These are phyloP conservation scores for Leptatherina wallacei DNA, from an alignment of 2,797 vertebrate species.

Conservation along the genomic window DNA sequence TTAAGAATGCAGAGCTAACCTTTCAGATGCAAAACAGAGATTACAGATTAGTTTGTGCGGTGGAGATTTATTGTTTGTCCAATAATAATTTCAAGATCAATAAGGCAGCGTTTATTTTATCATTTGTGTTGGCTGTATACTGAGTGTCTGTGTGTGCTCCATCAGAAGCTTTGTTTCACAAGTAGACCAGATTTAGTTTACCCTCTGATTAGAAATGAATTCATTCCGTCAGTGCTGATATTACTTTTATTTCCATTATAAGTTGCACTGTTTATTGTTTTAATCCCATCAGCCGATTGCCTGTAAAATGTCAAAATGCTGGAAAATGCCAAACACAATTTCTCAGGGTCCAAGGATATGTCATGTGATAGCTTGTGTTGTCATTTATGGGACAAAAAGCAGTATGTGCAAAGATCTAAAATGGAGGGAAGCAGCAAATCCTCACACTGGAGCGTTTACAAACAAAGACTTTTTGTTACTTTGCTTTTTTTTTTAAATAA, in stretches of 20 bases:
- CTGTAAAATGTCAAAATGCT: slow-evolving; percentile 7
- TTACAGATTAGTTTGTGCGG: slow-evolving; percentile 35
- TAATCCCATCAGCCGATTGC: slow-evolving; percentile 6
- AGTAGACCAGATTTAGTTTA: not conserved
- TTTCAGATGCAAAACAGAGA: slow-evolving; percentile 40
- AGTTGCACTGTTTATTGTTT: slow-evolving; percentile 10
- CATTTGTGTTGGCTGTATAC: slow-evolving; percentile 24
- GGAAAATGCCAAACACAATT: slow-evolving; percentile 16
- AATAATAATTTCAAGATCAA: slow-evolving; percentile 29
- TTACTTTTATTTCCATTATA: not conserved
- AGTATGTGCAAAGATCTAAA: slow-evolving; percentile 8
- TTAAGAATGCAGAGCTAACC: slow-evolving; percentile 50
- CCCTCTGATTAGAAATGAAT: slow-evolving; percentile 1
- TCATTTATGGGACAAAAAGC: not conserved
- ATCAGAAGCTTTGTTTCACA: not conserved
- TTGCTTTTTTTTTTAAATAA: not conserved
- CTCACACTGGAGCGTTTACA: slow-evolving; percentile 1
- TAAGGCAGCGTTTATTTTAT: slow-evolving; percentile 8
- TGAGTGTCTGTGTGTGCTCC: not conserved
- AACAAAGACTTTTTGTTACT: slow-evolving; percentile 1
- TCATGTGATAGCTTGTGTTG: slow-evolving; percentile 5
- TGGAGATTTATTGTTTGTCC: slow-evolving; percentile 34
- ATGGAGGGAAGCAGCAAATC: slow-evolving; percentile 8
- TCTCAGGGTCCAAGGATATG: not conserved
- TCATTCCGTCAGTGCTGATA: not conserved